Evolutionary conservation across 2,113 vertebrate species (phyloP).

Genomic region (Lichenostomus cassidix): DNA sequence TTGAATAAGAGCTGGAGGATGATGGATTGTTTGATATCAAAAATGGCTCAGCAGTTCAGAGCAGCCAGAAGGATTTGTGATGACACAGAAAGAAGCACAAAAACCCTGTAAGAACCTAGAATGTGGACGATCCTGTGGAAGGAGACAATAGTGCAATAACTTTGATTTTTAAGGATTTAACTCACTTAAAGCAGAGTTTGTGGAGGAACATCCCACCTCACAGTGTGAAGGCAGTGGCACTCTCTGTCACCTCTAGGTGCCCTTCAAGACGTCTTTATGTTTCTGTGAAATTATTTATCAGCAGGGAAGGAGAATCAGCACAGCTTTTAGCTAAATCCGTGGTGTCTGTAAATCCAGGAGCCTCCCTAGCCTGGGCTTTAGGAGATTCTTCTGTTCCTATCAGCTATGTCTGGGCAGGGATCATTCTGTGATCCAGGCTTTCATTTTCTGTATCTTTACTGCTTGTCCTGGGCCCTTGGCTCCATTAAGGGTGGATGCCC

Average conservation of each 20-base stretch:
- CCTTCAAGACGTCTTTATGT: background rate
- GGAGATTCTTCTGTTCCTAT: background rate
- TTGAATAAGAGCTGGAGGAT: background rate
- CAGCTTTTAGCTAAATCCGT: background rate
- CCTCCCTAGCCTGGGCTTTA: background rate
- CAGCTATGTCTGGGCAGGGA: background rate
- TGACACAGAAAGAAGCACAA: background rate
- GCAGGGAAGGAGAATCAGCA: background rate
- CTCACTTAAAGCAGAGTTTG: background rate
- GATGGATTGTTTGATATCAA: background rate
- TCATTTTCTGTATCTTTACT: conserved; percentile 9
- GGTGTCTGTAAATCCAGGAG: background rate
- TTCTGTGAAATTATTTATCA: background rate
- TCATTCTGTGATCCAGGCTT: background rate
- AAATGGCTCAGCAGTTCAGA: background rate
- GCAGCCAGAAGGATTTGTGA: background rate
- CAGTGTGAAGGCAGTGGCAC: no score
- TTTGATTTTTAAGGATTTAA: background rate
- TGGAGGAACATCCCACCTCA: background rate
- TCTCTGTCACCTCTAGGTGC: background rate
- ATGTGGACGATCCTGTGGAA: background rate
- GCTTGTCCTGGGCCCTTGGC: conserved; percentile 39
- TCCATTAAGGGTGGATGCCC: conserved; percentile 41
- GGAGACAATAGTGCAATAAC: background rate
- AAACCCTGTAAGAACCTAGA: background rate